Conservation (phyloP, 1,140 invertebrate genomes). For the Arctopsyche grandis region DNA sequence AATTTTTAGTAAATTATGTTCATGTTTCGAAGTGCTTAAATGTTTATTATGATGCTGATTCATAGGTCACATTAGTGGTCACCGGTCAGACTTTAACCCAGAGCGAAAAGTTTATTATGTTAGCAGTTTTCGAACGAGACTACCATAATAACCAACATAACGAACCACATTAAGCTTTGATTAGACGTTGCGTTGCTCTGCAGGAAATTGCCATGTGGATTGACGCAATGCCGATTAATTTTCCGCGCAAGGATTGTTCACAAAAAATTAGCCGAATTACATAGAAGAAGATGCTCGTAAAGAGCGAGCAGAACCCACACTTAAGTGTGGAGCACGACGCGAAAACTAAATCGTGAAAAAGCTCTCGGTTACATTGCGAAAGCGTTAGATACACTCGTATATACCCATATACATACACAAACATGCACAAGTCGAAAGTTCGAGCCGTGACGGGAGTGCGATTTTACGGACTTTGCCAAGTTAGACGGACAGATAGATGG, state of each 20-base stretch:
- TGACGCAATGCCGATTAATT: background rate
- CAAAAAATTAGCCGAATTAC: too few relatives aligned
- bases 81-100: background rate
- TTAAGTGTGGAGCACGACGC: too few relatives aligned
- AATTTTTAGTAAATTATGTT: too few relatives aligned
- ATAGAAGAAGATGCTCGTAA: too few relatives aligned
- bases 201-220: background rate
- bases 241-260: constrained; percentile 1
- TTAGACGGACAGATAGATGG: background rate
- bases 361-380: too few relatives aligned
- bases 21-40: too few relatives aligned
- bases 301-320: too few relatives aligned
- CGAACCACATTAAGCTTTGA: constrained; percentile 4
- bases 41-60: too few relatives aligned
- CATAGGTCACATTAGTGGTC: too few relatives aligned
- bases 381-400: too few relatives aligned
- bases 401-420: too few relatives aligned
- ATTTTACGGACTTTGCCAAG: background rate
- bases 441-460: background rate
- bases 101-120: background rate
- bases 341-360: too few relatives aligned
- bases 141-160: constrained; percentile 6
- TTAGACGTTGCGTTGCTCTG: constrained; percentile 2
- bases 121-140: background rate
- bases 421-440: background rate